Conservation (phyloP, 2,797 vertebrate species). For the Mionectes olivaceus region DNA sequence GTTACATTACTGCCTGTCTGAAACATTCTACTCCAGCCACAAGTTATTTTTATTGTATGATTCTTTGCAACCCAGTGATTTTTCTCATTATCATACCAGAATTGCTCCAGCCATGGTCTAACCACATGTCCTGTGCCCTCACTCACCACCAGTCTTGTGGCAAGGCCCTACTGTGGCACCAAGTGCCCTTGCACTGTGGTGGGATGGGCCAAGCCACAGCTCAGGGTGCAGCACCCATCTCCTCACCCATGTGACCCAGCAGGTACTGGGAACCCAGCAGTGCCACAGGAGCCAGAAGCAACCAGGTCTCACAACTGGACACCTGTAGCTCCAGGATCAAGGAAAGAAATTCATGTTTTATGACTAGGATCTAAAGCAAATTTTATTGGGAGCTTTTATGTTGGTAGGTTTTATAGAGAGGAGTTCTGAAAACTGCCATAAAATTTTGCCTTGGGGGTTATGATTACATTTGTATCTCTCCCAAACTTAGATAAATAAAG, state of each 20-base stretch:
- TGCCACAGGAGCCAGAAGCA: rapidly evolving
- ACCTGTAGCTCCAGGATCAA: slow-evolving; percentile 51
- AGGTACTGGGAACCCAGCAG: rapidly evolving
- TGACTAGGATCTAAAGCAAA: slow-evolving; percentile 76
- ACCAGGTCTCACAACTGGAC: slow-evolving; percentile 29
- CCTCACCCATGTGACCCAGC: neutral
- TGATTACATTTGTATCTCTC: slow-evolving; percentile 85
- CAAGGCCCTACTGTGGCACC: neutral
- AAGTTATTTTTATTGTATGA: neutral
- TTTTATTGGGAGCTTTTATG: slow-evolving; percentile 84
- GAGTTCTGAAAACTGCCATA: slow-evolving; percentile 82
- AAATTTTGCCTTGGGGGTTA: slow-evolving; percentile 82
- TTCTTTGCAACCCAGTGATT: neutral
- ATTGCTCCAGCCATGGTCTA: neutral
- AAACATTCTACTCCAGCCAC: rapidly evolving
- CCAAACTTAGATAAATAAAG: slow-evolving; percentile 85
- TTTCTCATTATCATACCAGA: neutral
- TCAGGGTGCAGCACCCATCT: neutral
- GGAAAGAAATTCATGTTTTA: slow-evolving; percentile 74
- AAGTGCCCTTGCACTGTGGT: neutral
- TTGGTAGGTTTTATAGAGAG: slow-evolving; percentile 78
- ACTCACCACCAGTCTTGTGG: neutral
- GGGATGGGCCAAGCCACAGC: neutral
- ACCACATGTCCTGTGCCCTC: neutral
- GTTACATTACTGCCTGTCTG: too few species aligned